phyloP scores from a whole-genome alignment of 2,113 vertebrate species.

The Lophius piscatorius region DNA sequence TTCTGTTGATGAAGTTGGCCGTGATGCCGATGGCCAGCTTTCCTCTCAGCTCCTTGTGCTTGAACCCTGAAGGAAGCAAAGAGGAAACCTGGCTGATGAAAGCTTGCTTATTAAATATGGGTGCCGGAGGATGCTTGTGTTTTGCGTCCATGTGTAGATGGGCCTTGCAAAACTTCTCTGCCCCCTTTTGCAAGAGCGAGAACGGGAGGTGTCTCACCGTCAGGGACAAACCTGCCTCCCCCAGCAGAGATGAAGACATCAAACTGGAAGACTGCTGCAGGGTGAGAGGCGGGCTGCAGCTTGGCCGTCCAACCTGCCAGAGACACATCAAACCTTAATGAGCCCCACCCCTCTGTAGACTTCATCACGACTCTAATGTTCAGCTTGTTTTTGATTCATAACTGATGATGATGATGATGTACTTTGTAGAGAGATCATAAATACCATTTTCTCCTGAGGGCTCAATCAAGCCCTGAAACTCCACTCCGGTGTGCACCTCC shows the following conservation, averaged over 20 bases:
- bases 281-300: slow-evolving; percentile 81
- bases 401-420: neutral
- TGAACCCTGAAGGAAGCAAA: slow-evolving; percentile 82
- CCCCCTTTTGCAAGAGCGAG: neutral
- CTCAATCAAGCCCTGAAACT: slow-evolving; percentile 82
- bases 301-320: slow-evolving; percentile 84
- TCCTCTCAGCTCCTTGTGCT: slow-evolving; percentile 88
- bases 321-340: slow-evolving; percentile 21
- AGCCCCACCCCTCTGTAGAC: neutral
- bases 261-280: slow-evolving; percentile 84
- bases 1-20: slow-evolving; percentile 89
- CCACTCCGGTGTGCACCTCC: slow-evolving; percentile 87
- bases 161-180: slow-evolving; percentile 5
- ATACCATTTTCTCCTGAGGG: slow-evolving; percentile 78
- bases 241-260: slow-evolving; percentile 93
- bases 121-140: neutral
- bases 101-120: neutral
- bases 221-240: slow-evolving; percentile 89
- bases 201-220: slow-evolving; percentile 80
- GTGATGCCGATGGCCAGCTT: slow-evolving; percentile 96
- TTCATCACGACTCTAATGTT: neutral
- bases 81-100: neutral
- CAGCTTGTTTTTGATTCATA: neutral
- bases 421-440: too few relatives aligned
- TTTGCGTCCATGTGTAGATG: neutral